A percentile compares a stretch with the other conserved stretches of the same genome.
These are phyloP conservation scores for Sebastes glaucus DNA, from an alignment of 2,797 vertebrate species.

Conservation along the genomic window DNA sequence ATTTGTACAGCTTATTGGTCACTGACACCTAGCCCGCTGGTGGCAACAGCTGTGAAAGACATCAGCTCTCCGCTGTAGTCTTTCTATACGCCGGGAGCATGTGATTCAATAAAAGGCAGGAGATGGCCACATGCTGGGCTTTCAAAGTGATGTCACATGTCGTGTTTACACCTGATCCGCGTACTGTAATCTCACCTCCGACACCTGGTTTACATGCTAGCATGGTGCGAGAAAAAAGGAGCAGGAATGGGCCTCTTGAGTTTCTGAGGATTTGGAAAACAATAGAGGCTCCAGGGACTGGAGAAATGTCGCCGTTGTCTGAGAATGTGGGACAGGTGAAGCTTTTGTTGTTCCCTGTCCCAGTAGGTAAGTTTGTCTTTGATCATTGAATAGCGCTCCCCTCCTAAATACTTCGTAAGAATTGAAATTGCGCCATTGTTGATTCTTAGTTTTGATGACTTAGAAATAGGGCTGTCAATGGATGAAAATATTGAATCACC, in stretches of 20 bases:
- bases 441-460: not conserved
- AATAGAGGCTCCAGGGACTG: constrained; percentile 44
- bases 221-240: constrained; percentile 13
- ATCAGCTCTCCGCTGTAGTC: constrained; percentile 50
- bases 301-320: constrained; percentile 24
- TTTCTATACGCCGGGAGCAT: constrained; percentile 31
- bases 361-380: not conserved
- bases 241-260: constrained; percentile 17
- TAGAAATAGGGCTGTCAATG: too few species aligned
- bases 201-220: constrained; percentile 20
- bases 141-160: constrained; percentile 58
- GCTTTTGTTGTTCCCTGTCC: not conserved
- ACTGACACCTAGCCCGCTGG: constrained; percentile 69
- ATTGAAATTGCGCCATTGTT: not conserved
- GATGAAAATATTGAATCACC: too few species aligned
- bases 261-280: constrained; percentile 54
- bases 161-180: constrained; percentile 43
- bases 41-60: constrained; percentile 72
- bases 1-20: constrained; percentile 68
- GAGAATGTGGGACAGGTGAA: constrained; percentile 20
- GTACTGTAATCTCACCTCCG: constrained; percentile 20
- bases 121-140: constrained; percentile 53
- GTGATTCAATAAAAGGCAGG: constrained; percentile 35
- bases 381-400: not conserved
- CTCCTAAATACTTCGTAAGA: not conserved